Evolutionary conservation across 2,113 vertebrate genomes (phyloP), one percentile per base, ranked within the genome.

Genomic region (Otolemur garnettii): DNA sequence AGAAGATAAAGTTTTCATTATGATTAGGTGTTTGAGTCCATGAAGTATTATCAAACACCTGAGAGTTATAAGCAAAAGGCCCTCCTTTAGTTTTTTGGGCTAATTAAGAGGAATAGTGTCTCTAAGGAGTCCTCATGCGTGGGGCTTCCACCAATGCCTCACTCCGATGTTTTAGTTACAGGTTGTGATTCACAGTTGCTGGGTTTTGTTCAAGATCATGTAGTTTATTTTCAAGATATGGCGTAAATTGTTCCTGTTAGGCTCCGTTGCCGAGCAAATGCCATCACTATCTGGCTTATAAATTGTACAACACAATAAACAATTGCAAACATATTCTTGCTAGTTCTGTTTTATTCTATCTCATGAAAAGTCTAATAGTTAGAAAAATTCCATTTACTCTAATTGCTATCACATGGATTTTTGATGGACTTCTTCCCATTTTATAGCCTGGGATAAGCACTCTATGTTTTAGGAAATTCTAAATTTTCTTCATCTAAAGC

Each of bases 1-100:
- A 95, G 75, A 96, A 96, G 94, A 93, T 93, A 94, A 97, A 95
- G 69, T 96, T 96, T 96, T 93, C 69, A 57, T 78, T 78, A 57
- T 68, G 82, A 96, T 96, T 91, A 95, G 75, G 50, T 84, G 93
- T 93, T 97, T 89, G 17, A 87, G 62, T 77, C 21, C 60, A 53
- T 38, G 60, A 91, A 95, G 18, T 59, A 50, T 78, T 94, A 91
- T 89, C 91, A 95, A 94, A 83, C 93, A 94, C 86, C 66, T 75
- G 94, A 96, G 91, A 95, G 57, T 78, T 66, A 91, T 86, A 91
- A 59, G 71, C 55, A n/a, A 94, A 93, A 96, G 69, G 87, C 50
- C 30, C 95, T 69, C 50, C 22, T 72, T 94, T n/a, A 86, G 64
- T 91, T 96, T 33, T 60, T 84, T 57, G 26, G 38, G 66, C 83